These are phyloP conservation scores for Drosophila yooni DNA, from an alignment of 2,888 invertebrate species.

Conservation along the genomic window DNA sequence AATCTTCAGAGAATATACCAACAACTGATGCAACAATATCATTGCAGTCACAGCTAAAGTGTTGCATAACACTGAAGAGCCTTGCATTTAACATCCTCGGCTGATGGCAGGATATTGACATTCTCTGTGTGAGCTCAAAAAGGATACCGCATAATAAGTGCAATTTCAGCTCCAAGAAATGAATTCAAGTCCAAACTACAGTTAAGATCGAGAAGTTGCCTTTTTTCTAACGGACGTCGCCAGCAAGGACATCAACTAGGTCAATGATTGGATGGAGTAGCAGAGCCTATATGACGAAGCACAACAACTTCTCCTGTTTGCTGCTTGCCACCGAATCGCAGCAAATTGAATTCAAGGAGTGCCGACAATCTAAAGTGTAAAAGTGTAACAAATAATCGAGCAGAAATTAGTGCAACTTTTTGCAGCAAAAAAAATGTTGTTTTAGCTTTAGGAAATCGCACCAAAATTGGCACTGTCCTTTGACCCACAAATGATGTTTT, in stretches of 20 bases:
- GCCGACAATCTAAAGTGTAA: rapidly evolving
- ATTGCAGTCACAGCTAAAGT: not conserved
- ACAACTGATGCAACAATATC: not conserved
- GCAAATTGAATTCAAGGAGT: not conserved
- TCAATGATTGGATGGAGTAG: conserved; percentile 22
- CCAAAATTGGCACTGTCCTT: not conserved
- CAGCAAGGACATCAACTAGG: not conserved
- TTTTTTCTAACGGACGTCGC: conserved; percentile 15
- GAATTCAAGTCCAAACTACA: not conserved
- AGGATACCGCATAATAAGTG: not conserved
- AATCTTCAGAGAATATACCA: not conserved
- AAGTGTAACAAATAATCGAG: not conserved
- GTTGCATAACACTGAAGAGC: not conserved
- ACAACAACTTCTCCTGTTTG: conserved; percentile 8
- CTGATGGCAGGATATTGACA: not conserved
- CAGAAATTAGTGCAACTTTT: too few species aligned
- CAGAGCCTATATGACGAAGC: not conserved
- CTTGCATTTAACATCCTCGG: not conserved
- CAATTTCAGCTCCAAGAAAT: conserved; percentile 2
- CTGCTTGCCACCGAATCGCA: not conserved
- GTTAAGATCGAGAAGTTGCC: not conserved
- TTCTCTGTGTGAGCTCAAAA: not conserved
- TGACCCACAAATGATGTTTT: too few species aligned
- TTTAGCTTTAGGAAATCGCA: not conserved
- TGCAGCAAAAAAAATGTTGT: not conserved